Conservation (phyloP, 2,113 vertebrate genomes). For the Steatornis caripensis region DNA sequence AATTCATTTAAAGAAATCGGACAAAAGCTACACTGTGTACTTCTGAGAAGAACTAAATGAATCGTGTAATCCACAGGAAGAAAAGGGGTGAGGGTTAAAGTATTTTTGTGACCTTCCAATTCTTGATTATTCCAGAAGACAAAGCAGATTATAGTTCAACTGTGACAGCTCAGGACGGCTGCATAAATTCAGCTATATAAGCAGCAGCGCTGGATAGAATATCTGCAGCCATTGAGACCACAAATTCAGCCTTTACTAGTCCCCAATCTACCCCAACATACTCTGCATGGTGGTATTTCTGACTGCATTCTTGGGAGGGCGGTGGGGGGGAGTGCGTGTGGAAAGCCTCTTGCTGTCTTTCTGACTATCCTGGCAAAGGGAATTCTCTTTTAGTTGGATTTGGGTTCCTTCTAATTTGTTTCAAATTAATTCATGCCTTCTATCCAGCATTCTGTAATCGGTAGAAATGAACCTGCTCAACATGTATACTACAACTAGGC, state of each 20-base stretch:
- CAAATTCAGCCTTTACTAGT: background rate
- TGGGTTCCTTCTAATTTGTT: background rate
- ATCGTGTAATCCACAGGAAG: background rate
- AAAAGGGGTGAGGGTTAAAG: background rate
- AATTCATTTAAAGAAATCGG: background rate
- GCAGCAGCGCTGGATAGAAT: background rate
- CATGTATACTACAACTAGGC: background rate
- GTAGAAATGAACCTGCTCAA: background rate
- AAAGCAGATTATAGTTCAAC: background rate
- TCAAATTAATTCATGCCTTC: background rate
- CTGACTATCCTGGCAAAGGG: background rate
- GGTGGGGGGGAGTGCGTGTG: accelerated
- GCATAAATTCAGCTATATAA: background rate
- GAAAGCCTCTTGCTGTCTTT: background rate
- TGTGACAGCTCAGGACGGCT: background rate
- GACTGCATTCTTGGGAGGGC: background rate
- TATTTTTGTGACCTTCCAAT: background rate
- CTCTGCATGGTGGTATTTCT: background rate
- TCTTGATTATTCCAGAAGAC: background rate
- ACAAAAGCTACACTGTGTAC: background rate
- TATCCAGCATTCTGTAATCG: background rate
- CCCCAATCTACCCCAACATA: background rate
- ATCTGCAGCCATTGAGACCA: background rate
- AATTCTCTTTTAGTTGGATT: background rate
- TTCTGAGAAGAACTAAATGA: background rate